These are phyloP conservation scores for Eunapius fragilis DNA, from an alignment of 37 sponge, comb jelly and placozoan genomes.

Conservation along the genomic window DNA sequence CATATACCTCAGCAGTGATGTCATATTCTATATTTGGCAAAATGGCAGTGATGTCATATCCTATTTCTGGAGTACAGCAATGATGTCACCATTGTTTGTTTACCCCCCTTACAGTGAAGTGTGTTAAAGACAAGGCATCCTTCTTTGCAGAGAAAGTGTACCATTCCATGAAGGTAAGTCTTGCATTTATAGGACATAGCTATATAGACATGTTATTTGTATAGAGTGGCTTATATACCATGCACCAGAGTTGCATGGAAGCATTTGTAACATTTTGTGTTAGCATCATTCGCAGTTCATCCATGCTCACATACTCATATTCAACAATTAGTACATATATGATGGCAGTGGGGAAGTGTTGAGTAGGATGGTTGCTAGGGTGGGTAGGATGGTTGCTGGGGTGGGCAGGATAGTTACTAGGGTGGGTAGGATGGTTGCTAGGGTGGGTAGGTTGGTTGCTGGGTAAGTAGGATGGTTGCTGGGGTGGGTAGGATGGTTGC, in stretches of 20 bases:
- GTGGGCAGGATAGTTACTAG: background rate
- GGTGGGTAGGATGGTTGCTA: background rate
- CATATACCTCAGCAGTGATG: too few species aligned
- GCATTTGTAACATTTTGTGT: too few species aligned
- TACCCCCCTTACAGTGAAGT: constrained; percentile 53
- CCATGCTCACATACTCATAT: too few species aligned
- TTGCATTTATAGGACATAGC: too few species aligned
- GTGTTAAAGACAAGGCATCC: constrained; percentile 66
- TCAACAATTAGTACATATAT: too few species aligned
- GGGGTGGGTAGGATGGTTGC: background rate
- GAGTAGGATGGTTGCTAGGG: background rate
- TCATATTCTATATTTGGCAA: too few species aligned
- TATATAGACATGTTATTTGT: too few species aligned
- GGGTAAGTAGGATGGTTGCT: background rate
- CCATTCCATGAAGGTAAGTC: constrained; percentile 87
- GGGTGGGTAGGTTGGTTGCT: background rate
- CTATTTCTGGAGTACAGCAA: background rate
- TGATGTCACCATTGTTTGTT: background rate
- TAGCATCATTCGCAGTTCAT: too few species aligned
- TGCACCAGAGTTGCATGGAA: too few species aligned
- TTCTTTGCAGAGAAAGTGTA: constrained; percentile 87
- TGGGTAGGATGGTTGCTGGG: background rate
- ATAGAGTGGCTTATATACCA: too few species aligned
- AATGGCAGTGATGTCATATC: too few species aligned
- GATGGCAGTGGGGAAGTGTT: background rate